Evolutionary conservation across 2,888 invertebrate genomes (phyloP).

Genomic region (Drosophila paranaensis): DNA sequence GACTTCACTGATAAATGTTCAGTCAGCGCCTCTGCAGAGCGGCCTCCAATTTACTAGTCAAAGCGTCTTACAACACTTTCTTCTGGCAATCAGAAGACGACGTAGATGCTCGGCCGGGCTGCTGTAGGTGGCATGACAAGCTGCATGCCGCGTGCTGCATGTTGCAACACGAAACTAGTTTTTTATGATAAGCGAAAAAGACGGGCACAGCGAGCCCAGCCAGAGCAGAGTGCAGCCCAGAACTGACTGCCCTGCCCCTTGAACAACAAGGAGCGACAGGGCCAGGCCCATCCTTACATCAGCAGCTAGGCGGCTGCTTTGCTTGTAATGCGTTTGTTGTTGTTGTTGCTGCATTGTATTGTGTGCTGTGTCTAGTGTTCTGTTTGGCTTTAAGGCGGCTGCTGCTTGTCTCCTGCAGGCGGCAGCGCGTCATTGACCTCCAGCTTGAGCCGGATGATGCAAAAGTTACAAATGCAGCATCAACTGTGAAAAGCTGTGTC

Average conservation of each 20-base stretch:
- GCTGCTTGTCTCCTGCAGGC: conserved; percentile 49
- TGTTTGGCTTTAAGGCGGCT: conserved; percentile 56
- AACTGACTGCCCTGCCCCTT: conserved; percentile 40
- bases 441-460: conserved; percentile 19
- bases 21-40: conserved; percentile 49
- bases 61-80: conserved; percentile 69
- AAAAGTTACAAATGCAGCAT: conserved; percentile 19
- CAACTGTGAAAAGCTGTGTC: conserved; percentile 5
- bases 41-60: conserved; percentile 48
- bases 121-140: conserved; percentile 62
- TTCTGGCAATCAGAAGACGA: conserved; percentile 48
- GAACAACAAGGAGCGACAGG: conserved; percentile 42
- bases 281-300: conserved; percentile 39
- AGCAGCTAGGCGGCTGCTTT: conserved; percentile 28
- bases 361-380: conserved; percentile 35
- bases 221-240: conserved; percentile 16
- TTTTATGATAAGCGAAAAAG: conserved; percentile 56
- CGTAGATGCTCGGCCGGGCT: conserved; percentile 27
- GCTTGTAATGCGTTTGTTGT: conserved; percentile 44
- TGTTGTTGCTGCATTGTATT: conserved; percentile 39
- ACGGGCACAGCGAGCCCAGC: conserved; percentile 10
- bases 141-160: conserved; percentile 35
- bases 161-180: conserved; percentile 64
- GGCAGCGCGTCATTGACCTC: conserved; percentile 66
- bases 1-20: conserved; percentile 66